Conservation (phyloP, 1,140 invertebrate species). For the Bombus confusus region DNA sequence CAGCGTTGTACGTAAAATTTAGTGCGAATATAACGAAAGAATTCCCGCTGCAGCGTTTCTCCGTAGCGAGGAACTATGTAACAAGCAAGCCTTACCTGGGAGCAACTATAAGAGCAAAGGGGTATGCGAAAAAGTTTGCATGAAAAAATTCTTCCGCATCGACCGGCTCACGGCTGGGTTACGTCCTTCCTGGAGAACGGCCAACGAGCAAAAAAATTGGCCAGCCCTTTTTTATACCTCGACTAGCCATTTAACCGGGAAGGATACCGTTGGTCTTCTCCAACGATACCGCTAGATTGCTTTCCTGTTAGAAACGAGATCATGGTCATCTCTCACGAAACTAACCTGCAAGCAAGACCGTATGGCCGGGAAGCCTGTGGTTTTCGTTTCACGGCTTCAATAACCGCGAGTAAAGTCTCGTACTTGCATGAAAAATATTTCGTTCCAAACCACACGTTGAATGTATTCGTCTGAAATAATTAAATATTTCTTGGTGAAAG, state of each 20-base stretch:
- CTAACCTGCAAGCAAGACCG: slow-evolving; percentile 41
- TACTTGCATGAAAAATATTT: neutral
- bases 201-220: neutral
- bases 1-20: neutral
- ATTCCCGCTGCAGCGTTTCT: slow-evolving; percentile 8
- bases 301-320: slow-evolving; percentile 48
- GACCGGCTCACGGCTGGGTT: neutral
- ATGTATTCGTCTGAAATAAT: neutral
- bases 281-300: slow-evolving; percentile 39
- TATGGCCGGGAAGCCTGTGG: neutral
- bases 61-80: neutral
- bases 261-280: slow-evolving; percentile 37
- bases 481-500: too few relatives aligned
- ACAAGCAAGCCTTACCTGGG: neutral
- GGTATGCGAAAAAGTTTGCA: slow-evolving; percentile 14
- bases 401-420: neutral
- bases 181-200: slow-evolving; percentile 15
- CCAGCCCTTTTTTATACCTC: slow-evolving; percentile 32
- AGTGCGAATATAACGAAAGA: slow-evolving; percentile 12
- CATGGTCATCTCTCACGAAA: slow-evolving; percentile 57
- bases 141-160: slow-evolving; percentile 18
- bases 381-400: neutral
- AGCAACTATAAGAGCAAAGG: neutral
- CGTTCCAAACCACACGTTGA: neutral
- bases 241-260: slow-evolving; percentile 22